These are phyloP conservation scores for Pollenia amentaria DNA, from an alignment of 2,888 invertebrate species.

Conservation along the genomic window DNA sequence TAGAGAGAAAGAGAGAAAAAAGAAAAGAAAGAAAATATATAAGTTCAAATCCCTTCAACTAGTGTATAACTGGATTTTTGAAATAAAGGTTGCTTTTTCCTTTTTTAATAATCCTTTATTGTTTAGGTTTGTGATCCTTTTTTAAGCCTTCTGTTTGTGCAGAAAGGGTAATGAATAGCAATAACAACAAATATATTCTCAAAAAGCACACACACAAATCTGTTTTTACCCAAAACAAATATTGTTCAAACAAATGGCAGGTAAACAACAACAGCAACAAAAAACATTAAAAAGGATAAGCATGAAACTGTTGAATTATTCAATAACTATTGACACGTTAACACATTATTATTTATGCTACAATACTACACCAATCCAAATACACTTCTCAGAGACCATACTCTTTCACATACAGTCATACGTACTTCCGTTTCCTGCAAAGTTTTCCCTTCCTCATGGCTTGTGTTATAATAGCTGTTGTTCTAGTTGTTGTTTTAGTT, in stretches of 20 bases:
- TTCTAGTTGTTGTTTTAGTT: conserved; percentile 9
- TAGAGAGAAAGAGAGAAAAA: too few relatives aligned
- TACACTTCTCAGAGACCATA: neutral
- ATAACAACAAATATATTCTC: neutral
- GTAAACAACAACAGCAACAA: conserved; percentile 1
- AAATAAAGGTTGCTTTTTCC: neutral
- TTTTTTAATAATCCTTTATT: conserved; percentile 31
- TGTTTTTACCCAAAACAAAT: neutral
- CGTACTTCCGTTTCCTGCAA: conserved; percentile 21
- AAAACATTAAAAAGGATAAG: conserved; percentile 42
- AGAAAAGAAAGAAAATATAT: neutral
- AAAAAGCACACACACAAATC: neutral
- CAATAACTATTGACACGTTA: conserved; percentile 71
- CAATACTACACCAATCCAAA: conserved; percentile 12
- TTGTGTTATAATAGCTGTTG: neutral
- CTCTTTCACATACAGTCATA: neutral
- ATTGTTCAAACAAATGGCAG: neutral
- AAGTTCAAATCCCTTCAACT: neutral
- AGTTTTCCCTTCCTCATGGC: neutral
- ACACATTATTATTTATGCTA: conserved; percentile 67
- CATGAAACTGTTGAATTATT: conserved; percentile 66
- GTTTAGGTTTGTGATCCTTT: conserved; percentile 17
- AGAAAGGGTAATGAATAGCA: conserved; percentile 1
- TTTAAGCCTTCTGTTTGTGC: neutral
- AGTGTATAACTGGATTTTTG: neutral